A percentile compares a stretch with the other conserved stretches of the same genome.
These are phyloP conservation scores for Polyodon spathula DNA, from an alignment of 2,113 vertebrate species.

Conservation along the genomic window DNA sequence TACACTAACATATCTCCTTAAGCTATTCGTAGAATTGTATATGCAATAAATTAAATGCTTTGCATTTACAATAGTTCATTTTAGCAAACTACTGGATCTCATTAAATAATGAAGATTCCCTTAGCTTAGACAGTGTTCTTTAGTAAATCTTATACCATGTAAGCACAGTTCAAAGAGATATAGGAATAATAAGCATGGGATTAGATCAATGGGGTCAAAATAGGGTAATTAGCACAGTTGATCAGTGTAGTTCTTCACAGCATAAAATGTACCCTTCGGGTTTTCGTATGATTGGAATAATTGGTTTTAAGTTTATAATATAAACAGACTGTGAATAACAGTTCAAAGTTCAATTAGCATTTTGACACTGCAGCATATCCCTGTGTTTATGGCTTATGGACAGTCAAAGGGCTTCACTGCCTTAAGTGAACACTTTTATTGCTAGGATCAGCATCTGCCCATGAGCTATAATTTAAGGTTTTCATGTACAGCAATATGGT, in stretches of 20 bases:
- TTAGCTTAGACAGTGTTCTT: conserved; percentile 1
- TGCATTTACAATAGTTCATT: not conserved
- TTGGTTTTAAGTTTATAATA: no score
- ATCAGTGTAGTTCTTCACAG: not conserved
- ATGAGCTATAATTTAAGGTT: no score
- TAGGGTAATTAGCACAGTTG: not conserved
- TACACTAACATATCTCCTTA: not conserved
- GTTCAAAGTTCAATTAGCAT: no score
- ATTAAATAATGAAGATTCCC: conserved; percentile 2
- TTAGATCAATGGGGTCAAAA: not conserved
- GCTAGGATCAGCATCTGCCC: no score
- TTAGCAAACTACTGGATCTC: not conserved
- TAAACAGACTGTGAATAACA: no score
- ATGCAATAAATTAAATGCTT: not conserved
- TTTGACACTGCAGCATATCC: no score
- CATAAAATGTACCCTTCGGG: no score
- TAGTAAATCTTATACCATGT: conserved; percentile 4
- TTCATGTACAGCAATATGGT: no score
- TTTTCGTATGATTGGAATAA: no score
- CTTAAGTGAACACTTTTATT: no score
- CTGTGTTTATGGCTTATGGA: no score
- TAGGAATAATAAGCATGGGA: not conserved
- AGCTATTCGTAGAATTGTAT: not conserved
- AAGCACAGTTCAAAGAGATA: conserved; percentile 3
- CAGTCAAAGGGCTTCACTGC: no score